phyloP scores from a whole-genome alignment of 2,797 vertebrate species.

The Tenualosa thibaudeaui region DNA sequence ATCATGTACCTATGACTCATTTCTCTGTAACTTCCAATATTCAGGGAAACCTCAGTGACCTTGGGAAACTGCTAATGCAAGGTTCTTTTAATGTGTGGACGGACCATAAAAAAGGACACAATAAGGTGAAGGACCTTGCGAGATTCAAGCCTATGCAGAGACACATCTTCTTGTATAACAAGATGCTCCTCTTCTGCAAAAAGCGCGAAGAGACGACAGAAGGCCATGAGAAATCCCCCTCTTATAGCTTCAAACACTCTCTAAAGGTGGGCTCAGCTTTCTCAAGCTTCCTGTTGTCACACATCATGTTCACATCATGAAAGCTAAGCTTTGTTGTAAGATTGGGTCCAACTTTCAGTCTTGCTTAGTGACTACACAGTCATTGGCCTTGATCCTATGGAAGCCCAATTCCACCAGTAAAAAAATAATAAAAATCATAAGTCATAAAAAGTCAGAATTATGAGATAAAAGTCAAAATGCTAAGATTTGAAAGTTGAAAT shows the following conservation, averaged over 20 bases:
- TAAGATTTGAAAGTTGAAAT: too few relatives aligned
- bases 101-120: constrained; percentile 91
- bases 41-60: constrained; percentile 86
- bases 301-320: not conserved
- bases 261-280: constrained; percentile 79
- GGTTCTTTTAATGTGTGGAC: constrained; percentile 93
- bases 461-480: too few relatives aligned
- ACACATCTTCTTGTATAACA: constrained; percentile 91
- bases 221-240: constrained; percentile 85
- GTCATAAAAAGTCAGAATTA: too few relatives aligned
- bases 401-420: too few relatives aligned
- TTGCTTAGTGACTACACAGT: too few relatives aligned
- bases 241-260: constrained; percentile 93
- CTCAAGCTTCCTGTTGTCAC: not conserved
- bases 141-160: constrained; percentile 96
- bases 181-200: constrained; percentile 92
- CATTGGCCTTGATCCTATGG: too few relatives aligned
- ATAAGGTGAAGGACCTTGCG: constrained; percentile 93
- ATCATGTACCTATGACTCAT: not conserved
- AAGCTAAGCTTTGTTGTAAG: not conserved
- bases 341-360: too few relatives aligned
- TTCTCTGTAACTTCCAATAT: constrained; percentile 1
- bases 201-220: constrained; percentile 85
- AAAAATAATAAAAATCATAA: too few relatives aligned
- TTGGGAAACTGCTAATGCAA: constrained; percentile 92